Evolutionary conservation across 2,888 invertebrate genomes (phyloP).

Genomic region (Megamerina dolium): DNA sequence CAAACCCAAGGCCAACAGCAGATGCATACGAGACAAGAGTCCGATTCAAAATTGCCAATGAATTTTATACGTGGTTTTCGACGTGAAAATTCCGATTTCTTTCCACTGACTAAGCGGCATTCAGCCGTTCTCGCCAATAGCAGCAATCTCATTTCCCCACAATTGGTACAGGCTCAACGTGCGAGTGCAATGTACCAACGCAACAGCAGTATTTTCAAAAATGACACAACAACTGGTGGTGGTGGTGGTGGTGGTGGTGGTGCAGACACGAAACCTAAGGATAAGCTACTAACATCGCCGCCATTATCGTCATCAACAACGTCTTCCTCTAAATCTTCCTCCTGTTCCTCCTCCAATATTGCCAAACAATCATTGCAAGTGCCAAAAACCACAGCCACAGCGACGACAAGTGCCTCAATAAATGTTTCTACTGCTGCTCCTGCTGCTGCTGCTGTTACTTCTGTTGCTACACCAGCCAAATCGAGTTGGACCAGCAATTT

Average conservation of each 20-base stretch:
- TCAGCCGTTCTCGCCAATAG: constrained; percentile 59
- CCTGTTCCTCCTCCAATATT: constrained; percentile 17
- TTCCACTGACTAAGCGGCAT: constrained; percentile 69
- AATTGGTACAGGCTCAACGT: constrained; percentile 55
- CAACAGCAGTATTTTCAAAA: constrained; percentile 52
- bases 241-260: constrained; percentile 1
- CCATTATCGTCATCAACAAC: constrained; percentile 9
- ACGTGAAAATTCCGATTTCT: constrained; percentile 78
- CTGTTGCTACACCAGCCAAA: constrained; percentile 27
- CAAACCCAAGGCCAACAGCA: constrained; percentile 41
- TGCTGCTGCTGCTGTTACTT: constrained; percentile 21
- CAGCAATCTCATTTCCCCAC: constrained; percentile 25
- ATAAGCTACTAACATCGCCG: constrained; percentile 10
- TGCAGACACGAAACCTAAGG: constrained; percentile 11
- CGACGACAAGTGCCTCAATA: not conserved
- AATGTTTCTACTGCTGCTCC: constrained; percentile 46
- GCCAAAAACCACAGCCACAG: constrained; percentile 27
- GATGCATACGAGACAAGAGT: constrained; percentile 65
- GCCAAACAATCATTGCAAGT: constrained; percentile 6
- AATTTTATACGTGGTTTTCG: constrained; percentile 73
- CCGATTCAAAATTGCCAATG: constrained; percentile 64
- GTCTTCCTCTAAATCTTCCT: not conserved
- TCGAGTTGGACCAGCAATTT: constrained; percentile 44
- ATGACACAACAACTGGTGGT: constrained; percentile 18
- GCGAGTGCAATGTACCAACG: constrained; percentile 67